phyloP scores from a whole-genome alignment of 1,140 invertebrate genomes.

The Brachionus plicatilis region DNA sequence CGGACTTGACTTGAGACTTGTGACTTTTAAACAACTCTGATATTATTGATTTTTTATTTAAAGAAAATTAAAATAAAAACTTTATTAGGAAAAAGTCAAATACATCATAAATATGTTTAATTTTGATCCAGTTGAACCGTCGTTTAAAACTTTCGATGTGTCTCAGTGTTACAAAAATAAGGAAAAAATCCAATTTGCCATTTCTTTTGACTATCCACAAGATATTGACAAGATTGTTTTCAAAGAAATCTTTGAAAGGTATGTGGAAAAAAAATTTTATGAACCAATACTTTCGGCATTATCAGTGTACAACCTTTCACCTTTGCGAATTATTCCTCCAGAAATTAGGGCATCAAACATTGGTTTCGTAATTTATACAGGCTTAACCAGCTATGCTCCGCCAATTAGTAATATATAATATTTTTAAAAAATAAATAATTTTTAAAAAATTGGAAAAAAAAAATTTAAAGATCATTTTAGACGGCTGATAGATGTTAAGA shows the following conservation, averaged over 20 bases:
- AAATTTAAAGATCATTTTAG: not conserved
- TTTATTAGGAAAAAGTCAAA: not conserved
- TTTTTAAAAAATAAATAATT: not conserved
- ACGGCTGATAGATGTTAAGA: not conserved
- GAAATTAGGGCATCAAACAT: not conserved
- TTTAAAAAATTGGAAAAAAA: not conserved
- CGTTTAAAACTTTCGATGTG: not conserved
- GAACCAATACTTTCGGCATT: not conserved
- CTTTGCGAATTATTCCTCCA: slow-evolving; percentile 27
- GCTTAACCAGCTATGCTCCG: not conserved
- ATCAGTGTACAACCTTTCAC: slow-evolving; percentile 6
- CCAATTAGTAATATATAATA: not conserved
- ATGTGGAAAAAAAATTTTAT: slow-evolving; percentile 1
- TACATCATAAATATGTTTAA: slow-evolving; percentile 1
- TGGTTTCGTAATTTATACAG: slow-evolving; percentile 31
- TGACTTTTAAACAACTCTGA: no score
- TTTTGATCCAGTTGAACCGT: not conserved
- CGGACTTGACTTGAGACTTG: not conserved
- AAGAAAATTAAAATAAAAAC: not conserved
- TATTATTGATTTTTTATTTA: no score
- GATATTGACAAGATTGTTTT: not conserved
- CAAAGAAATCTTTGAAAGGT: not conserved
- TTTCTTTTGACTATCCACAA: slow-evolving; percentile 9
- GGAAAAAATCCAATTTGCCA: slow-evolving; percentile 11
- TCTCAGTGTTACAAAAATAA: slow-evolving; percentile 9